Percentiles rank a stretch among this genome's conserved stretches.
Evolutionary conservation across 2,797 vertebrate genomes (phyloP).

Genomic region (Micrastur ruficollis): DNA sequence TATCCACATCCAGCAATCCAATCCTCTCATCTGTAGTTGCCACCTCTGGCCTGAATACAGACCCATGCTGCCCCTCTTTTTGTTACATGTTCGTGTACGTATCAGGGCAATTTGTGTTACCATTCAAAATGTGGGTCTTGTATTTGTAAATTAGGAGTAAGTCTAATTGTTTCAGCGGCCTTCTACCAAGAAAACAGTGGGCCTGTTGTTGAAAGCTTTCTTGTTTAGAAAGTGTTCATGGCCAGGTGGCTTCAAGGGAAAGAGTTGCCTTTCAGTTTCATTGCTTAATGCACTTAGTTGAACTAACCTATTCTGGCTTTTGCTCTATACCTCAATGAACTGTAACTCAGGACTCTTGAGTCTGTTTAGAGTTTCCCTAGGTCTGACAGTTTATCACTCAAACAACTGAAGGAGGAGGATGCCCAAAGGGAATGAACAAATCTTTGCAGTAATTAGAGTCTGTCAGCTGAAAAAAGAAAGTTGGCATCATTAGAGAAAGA

Average conservation of each 20-base stretch:
- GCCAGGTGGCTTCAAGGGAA: neutral
- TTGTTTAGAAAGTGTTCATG: neutral
- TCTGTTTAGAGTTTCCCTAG: neutral
- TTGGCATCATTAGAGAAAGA: neutral
- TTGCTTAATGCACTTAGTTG: neutral
- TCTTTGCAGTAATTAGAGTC: neutral
- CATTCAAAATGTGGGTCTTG: neutral
- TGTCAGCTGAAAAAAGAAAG: neutral
- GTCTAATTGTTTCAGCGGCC: neutral
- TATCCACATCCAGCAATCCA: neutral
- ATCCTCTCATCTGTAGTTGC: neutral
- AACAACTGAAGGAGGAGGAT: neutral
- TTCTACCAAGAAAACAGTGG: neutral
- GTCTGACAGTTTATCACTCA: neutral
- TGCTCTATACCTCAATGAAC: neutral
- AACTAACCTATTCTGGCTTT: neutral
- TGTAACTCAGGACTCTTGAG: neutral
- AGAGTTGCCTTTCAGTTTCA: neutral
- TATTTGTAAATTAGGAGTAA: neutral
- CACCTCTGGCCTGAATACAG: neutral
- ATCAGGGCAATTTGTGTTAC: fast-evolving
- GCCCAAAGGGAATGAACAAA: neutral
- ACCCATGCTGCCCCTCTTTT: neutral
- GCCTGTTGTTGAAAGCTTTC: neutral
- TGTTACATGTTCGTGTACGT: fast-evolving